Conservation (phyloP, 2,888 invertebrate species). For the Noctua pronuba region DNA sequence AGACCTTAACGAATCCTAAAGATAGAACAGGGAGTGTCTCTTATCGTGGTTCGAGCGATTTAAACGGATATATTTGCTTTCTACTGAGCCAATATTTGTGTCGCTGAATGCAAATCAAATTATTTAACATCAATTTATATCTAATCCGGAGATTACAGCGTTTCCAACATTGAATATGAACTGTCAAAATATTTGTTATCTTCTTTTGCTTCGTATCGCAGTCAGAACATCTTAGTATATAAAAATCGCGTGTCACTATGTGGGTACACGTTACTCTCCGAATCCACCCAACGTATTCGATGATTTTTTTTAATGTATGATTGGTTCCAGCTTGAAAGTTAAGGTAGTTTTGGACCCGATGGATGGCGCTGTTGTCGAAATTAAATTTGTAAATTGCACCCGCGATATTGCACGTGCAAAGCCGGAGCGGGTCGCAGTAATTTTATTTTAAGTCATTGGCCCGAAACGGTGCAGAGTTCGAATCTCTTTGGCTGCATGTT, state of each 20-base stretch:
- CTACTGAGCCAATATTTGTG: constrained; percentile 25
- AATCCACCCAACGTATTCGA: neutral
- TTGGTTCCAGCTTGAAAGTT: neutral
- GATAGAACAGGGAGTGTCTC: constrained; percentile 18
- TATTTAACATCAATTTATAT: constrained; percentile 30
- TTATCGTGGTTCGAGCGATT: constrained; percentile 1
- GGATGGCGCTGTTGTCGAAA: neutral
- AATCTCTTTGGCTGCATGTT: neutral
- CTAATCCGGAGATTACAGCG: constrained; percentile 18
- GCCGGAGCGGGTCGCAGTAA: neutral
- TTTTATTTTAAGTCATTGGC: too few relatives aligned
- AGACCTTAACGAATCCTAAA: constrained; percentile 1
- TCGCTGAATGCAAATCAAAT: constrained; percentile 31
- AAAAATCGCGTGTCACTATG: neutral
- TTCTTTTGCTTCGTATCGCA: neutral
- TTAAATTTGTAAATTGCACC: neutral
- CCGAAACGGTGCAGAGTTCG: too few relatives aligned
- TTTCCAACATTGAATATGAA: neutral
- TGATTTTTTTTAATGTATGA: neutral
- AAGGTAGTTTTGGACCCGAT: neutral
- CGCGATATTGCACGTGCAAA: neutral
- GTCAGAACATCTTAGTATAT: neutral
- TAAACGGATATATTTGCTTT: constrained; percentile 32
- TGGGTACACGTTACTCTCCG: neutral
- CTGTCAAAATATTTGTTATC: constrained; percentile 12